Percentiles rank a stretch among this genome's conserved stretches.
Conservation (phyloP, 2,797 vertebrate species). For the Scomberomorus guttatus region DNA sequence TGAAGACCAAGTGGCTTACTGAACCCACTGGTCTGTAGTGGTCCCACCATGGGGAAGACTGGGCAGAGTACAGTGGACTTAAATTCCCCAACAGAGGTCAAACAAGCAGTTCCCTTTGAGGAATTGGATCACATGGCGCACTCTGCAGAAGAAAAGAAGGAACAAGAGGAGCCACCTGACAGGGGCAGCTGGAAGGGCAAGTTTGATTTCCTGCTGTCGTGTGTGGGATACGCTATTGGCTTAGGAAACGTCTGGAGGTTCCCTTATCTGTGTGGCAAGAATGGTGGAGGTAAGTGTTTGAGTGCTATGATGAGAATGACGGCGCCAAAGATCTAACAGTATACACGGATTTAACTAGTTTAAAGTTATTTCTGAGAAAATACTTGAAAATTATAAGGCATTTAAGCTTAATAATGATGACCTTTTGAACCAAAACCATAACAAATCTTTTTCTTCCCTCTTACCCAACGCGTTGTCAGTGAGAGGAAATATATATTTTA, state of each 20-base stretch:
- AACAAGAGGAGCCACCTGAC: constrained; percentile 84
- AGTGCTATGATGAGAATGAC: not conserved
- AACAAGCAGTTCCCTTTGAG: constrained; percentile 86
- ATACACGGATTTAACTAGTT: not conserved
- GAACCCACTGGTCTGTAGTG: constrained; percentile 48
- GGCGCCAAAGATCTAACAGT: not conserved
- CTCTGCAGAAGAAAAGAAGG: constrained; percentile 64
- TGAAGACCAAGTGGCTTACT: constrained; percentile 37
- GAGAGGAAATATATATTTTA: not conserved
- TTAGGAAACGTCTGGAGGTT: constrained; percentile 96
- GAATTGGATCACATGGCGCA: constrained; percentile 59
- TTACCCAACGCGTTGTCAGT: not conserved
- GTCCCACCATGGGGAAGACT: constrained; percentile 89
- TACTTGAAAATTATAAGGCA: not conserved
- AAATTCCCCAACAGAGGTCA: constrained; percentile 87
- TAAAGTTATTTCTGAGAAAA: not conserved
- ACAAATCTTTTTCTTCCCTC: not conserved
- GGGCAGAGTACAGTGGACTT: constrained; percentile 87
- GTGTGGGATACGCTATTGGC: constrained; percentile 93
- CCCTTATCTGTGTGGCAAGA: constrained; percentile 95
- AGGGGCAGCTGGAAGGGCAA: constrained; percentile 94
- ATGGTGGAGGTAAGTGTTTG: constrained; percentile 90
- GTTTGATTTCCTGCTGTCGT: constrained; percentile 94
- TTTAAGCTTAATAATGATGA: not conserved
- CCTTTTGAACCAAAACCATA: not conserved